Percentiles rank a stretch among this genome's conserved stretches.
phyloP scores from a whole-genome alignment of 2,888 invertebrate species.

The Orchestes rusci region DNA sequence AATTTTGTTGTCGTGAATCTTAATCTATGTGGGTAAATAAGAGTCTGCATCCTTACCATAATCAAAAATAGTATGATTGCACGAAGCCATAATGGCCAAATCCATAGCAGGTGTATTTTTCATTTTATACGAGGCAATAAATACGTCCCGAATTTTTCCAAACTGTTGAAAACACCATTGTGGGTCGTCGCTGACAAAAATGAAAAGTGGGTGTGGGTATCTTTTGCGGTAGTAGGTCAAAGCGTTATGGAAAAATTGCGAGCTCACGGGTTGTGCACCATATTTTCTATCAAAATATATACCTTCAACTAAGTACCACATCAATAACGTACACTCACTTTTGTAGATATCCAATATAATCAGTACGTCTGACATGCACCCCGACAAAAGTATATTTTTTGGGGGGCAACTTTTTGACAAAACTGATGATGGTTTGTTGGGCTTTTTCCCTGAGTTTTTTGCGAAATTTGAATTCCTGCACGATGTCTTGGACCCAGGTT shows the following conservation, averaged over 20 bases:
- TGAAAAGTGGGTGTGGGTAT: slow-evolving; percentile 41
- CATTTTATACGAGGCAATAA: slow-evolving; percentile 39
- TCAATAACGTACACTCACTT: slow-evolving; percentile 26
- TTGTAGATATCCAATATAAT: slow-evolving; percentile 50
- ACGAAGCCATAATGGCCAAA: slow-evolving; percentile 46
- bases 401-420: slow-evolving; percentile 30
- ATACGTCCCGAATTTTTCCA: slow-evolving; percentile 38
- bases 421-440: slow-evolving; percentile 41
- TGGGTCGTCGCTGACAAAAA: slow-evolving; percentile 47
- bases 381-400: slow-evolving; percentile 33
- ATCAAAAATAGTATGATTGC: slow-evolving; percentile 49
- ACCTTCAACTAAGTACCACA: background rate
- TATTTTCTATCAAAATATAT: slow-evolving; percentile 40
- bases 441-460: slow-evolving; percentile 45
- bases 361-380: slow-evolving; percentile 51
- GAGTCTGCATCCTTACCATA: too few species aligned
- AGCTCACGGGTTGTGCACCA: slow-evolving; percentile 40
- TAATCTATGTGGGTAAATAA: too few species aligned
- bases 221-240: slow-evolving; percentile 44
- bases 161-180: slow-evolving; percentile 44
- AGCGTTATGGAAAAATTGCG: slow-evolving; percentile 41
- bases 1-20: too few species aligned
- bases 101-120: slow-evolving; percentile 43
- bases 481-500: slow-evolving; percentile 51
- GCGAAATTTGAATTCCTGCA: slow-evolving; percentile 51